These are phyloP conservation scores for Lepus timidus DNA, from an alignment of 2,113 vertebrate species.

Conservation along the genomic window DNA sequence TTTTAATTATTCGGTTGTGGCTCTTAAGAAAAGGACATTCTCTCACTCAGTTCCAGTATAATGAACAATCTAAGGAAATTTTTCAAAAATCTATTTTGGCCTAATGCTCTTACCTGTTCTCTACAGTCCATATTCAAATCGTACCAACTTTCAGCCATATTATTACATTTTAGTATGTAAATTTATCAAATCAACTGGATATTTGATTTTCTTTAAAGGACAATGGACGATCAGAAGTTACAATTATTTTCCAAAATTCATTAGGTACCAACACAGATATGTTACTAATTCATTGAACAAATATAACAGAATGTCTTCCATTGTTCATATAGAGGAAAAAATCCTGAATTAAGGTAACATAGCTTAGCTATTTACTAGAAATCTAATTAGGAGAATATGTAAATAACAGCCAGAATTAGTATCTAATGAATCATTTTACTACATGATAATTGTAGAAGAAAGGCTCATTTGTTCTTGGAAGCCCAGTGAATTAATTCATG, in stretches of 20 bases:
- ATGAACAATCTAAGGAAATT: slow-evolving; percentile 3
- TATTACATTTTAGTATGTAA: neutral
- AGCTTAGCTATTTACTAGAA: slow-evolving; percentile 14
- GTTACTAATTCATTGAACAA: neutral
- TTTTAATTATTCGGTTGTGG: neutral
- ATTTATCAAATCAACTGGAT: neutral
- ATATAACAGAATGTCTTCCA: neutral
- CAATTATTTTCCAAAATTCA: neutral
- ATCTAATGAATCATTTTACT: neutral
- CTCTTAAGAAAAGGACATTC: neutral
- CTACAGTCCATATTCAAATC: neutral
- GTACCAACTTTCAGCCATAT: slow-evolving; percentile 37
- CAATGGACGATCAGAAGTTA: neutral
- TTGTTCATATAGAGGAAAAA: neutral
- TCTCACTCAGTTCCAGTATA: neutral
- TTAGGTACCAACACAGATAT: neutral
- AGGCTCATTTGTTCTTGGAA: neutral
- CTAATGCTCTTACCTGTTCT: neutral
- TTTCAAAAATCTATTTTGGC: neutral
- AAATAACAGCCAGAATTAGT: slow-evolving; percentile 22
- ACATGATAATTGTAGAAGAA: neutral
- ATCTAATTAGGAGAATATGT: slow-evolving; percentile 6
- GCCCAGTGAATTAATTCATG: neutral
- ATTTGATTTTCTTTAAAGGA: slow-evolving; percentile 15
- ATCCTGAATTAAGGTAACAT: neutral